Conservation (phyloP, 2,888 invertebrate genomes). For the Allygus modestus region DNA sequence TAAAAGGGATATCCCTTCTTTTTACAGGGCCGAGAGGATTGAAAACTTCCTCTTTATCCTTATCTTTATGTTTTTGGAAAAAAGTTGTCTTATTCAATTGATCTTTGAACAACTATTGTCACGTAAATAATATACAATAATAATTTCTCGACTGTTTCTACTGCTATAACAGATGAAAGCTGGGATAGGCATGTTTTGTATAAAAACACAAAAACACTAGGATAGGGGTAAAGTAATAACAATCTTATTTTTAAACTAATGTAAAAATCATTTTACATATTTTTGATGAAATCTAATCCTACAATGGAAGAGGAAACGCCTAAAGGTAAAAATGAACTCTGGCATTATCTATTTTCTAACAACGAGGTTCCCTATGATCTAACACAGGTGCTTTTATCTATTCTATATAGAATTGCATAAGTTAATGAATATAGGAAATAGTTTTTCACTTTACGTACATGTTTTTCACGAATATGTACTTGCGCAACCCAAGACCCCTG, state of each 20-base stretch:
- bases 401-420: conserved; percentile 7
- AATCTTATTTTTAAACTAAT: background rate
- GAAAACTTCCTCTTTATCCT: no score
- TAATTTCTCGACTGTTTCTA: background rate
- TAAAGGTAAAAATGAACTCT: background rate
- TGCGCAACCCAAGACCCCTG: conserved; percentile 62
- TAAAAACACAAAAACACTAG: background rate
- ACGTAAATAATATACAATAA: no score
- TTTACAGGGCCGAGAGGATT: no score
- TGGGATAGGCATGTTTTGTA: background rate
- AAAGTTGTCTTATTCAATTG: no score
- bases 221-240: background rate
- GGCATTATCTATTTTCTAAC: background rate
- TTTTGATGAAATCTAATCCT: background rate
- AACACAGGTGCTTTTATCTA: conserved; percentile 32
- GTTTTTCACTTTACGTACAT: conserved; percentile 57
- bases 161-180: background rate
- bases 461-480: conserved; percentile 60
- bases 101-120: no score
- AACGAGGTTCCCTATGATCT: background rate
- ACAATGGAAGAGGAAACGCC: background rate
- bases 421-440: background rate
- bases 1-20: no score
- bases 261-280: background rate
- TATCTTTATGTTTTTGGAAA: no score